Evolutionary conservation across 2,797 vertebrate genomes (phyloP), one percentile per base, ranked within the genome.

Genomic region (Phalloptychus januarius): DNA sequence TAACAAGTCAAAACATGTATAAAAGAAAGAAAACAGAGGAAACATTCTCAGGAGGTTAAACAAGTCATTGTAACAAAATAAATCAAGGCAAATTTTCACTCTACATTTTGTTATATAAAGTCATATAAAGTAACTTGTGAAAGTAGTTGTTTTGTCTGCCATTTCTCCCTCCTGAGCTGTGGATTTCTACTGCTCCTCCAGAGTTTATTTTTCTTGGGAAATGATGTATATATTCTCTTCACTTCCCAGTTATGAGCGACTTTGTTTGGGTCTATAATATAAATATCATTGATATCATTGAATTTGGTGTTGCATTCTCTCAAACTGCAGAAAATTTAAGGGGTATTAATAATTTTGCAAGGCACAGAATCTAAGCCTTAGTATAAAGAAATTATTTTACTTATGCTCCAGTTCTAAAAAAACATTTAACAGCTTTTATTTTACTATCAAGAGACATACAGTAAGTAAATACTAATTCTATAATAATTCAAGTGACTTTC

Each of bases 11-110:
- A 75, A 61, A 75, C 12, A 45, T 18, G 84, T 44, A 28, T 38
- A 75, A 87, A 36, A 79, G 70, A 40, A 31, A 76, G 25, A 84
- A 7, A 77, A 4, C 16, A 25, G 23, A 67, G 28, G 67, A 71
- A 45, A 44, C 67, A 45, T 70, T 7, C 61, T 81, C 3, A 79
- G 25, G 11, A 44, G 76, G 18, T 69, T 7, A 74, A 75, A 54
- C 8, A 69, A 54, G 54, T 67, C 11, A 65, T 48, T 58, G 52
- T 25, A 31, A 20, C 63, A 13, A 70, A 40, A 8, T 3, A 71
- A 42, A 18, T 76, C 15, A 42, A 70, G 13, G 12, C 5, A 15
- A 70, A n/a, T 7, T 70, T 28, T 70, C 25, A 44, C 40, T 36
- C 12, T 3, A 25, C 10, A 70, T 70, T 70, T 44, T 44, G 25